Evolutionary conservation across 2,797 vertebrate species (phyloP), one percentile per base, ranked within the genome.

Genomic region (Onychomys torridus): DNA sequence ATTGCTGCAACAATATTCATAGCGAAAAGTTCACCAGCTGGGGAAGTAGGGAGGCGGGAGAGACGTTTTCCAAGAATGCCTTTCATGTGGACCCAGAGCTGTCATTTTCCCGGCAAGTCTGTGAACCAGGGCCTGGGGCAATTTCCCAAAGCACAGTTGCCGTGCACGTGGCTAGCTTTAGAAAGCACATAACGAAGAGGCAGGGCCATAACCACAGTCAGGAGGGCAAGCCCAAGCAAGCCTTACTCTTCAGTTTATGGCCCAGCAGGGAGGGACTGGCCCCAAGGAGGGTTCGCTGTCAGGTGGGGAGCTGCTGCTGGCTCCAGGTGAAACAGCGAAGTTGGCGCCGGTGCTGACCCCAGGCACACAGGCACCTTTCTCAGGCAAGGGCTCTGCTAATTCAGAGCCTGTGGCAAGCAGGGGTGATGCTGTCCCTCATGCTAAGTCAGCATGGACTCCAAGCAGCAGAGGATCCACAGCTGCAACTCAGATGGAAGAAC

Each of bases 41-140:
- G 85, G 92, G 85, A 65, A 37, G 29, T 29, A 40, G 49, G 63
- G 89, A 55, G 71, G 91, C 81, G 0, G 21, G 88, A 71, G 85
- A 89, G 81, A 65, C 34, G 59, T 86, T 96, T 95, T 78, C 85
- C 91, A 94, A 76, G 96, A 97, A 97, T 94, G 96, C 73, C 96
- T 98, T 97, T 97, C 93, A 95, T 97, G 96, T 97, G 96, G 89
- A 69, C 96, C 77, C 91, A 79, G 94, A 93, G 91, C 91, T 89
- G 94, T 89, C 89, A 34, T 75, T 85, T 96, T 46, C 94, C 78
- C 0, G 11, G 94, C 94, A 89, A 59, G 82, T 90, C 91, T 76
- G 77, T 83, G 89, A 96, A 85, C 93, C 79, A 52, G 89, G 81
- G 55, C 92, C 89, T 87, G 17, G 43, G 82, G 84, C 75, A 8